Evolutionary conservation across 2,797 vertebrate species (phyloP), one percentile per base, ranked within the genome.

Genomic region (Myripristis jacobus): DNA sequence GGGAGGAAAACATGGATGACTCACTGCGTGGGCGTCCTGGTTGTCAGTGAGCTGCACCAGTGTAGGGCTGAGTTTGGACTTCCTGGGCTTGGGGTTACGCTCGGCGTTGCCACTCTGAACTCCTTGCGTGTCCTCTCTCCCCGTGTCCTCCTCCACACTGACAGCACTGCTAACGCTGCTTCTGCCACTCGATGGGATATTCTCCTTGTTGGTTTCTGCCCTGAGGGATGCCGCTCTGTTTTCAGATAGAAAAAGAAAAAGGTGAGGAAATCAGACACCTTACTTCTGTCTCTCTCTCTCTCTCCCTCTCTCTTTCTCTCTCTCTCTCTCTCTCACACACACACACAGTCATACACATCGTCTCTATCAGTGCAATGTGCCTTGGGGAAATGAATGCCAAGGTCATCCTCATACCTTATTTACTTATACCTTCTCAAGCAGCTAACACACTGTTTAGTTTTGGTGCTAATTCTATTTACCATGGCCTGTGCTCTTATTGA

Each of bases 171-270:
- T n/a, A n/a, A 9, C 86, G 66, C 72, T 51, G 66, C 73, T 78
- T 31, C 64, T 27, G 6, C 92, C 79, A 55, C 83, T 92, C 61
- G 94, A 96, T 0, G 94, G 96, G 87, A 96, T 94, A 89, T 97
- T 98, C 91, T 98, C 96, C 89, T 99, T 98, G 91, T 97, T 95
- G 90, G 93, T 62, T 77, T 93, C 86, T 66, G 93, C 92, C 89
- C 94, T 95, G 83, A 76, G 60, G 18, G 87, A 77, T 15, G 34
- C 67, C 46, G 73, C 51, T 80, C 91, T 88, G 75, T 50, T 78
- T 64, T 82, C 77, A 76, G 55, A 74, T 1, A 18, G 59, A 65
- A 53, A n/a, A 48, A 75, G 41, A 73, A 63, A 77, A 48, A 1
- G 10, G 16, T 16, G 60, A 73, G 36, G 71, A 68, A 79, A 72